phyloP scores from a whole-genome alignment of 2,797 vertebrate species.

The Chloroceryle inda region DNA sequence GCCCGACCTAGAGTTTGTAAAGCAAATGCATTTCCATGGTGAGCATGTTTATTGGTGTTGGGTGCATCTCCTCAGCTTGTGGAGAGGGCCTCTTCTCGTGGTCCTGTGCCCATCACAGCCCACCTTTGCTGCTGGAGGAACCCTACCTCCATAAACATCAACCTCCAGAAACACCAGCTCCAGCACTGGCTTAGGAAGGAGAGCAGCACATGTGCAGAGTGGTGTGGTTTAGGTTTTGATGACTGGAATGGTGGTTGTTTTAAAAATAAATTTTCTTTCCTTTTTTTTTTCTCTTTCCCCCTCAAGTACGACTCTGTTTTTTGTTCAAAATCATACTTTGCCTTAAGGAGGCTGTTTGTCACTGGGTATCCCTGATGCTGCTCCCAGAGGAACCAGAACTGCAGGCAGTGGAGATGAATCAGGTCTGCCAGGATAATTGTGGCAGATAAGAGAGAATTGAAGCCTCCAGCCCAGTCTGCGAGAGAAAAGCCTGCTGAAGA shows the following conservation, averaged over 20 bases:
- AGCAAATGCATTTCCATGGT: neutral
- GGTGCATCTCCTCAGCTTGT: neutral
- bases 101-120: neutral
- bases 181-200: neutral
- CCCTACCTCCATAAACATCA: accelerated
- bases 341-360: neutral
- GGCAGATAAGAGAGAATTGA: neutral
- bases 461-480: neutral
- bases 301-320: neutral
- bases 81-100: neutral
- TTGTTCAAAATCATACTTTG: neutral
- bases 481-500: neutral
- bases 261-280: neutral
- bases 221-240: neutral
- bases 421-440: neutral
- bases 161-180: neutral
- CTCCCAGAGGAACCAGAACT: neutral
- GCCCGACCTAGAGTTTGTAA: neutral
- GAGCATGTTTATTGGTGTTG: neutral
- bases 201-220: neutral
- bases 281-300: too few relatives aligned
- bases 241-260: neutral
- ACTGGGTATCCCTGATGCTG: neutral
- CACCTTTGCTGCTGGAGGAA: neutral
- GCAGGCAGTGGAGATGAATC: neutral